phyloP scores from a whole-genome alignment of 2,113 vertebrate species.

The Tympanuchus pallidicinctus region DNA sequence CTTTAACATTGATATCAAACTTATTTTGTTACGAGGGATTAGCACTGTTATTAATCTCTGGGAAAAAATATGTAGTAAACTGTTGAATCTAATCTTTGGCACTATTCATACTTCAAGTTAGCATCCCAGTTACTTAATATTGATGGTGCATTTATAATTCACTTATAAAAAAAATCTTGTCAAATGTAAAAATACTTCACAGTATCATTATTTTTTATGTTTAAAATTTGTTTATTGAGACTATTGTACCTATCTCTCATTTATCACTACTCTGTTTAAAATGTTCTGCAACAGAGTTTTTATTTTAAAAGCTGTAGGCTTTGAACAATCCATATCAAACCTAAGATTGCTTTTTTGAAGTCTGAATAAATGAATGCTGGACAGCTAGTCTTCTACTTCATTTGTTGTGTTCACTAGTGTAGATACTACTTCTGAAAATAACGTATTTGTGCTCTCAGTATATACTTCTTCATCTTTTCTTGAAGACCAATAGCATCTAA shows the following conservation, averaged over 20 bases:
- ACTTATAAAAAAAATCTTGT: neutral
- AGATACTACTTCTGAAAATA: conserved; percentile 25
- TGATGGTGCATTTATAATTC: neutral
- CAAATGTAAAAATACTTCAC: no score
- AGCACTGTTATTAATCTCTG: neutral
- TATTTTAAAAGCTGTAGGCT: neutral
- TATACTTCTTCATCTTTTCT: neutral
- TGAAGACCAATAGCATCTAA: neutral
- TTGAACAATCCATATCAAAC: neutral
- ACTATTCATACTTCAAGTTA: neutral
- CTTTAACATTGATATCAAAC: neutral
- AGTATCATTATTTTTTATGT: neutral
- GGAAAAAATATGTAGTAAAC: neutral
- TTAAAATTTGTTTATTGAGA: neutral
- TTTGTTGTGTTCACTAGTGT: neutral
- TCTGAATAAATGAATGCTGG: neutral
- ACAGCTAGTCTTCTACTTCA: neutral
- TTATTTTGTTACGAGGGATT: neutral
- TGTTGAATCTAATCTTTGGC: neutral
- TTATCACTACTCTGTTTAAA: neutral
- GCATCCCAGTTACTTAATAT: neutral
- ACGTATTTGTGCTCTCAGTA: neutral
- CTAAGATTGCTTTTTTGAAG: neutral
- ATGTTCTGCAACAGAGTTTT: neutral
- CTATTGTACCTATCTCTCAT: neutral